Evolutionary conservation across 2,797 vertebrate species (phyloP), one percentile per base, ranked within the genome.

Genomic region (Myripristis murdjan): DNA sequence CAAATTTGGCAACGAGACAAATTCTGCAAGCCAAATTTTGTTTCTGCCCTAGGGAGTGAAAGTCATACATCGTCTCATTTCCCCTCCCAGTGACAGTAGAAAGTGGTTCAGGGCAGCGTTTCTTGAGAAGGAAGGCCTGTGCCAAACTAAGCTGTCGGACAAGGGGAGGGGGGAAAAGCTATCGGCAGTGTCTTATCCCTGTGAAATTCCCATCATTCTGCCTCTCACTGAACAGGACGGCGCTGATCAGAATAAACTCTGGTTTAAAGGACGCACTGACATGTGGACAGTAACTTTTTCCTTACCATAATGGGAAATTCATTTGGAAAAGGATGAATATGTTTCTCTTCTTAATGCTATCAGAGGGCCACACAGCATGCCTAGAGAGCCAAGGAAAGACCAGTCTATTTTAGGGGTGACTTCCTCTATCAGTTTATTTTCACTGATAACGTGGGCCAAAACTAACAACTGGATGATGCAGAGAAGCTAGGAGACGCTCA

Each of bases 371-470:
- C 93, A 93, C 93, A 94, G 91, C 85, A 87, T 82, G 91, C 47
- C 70, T 65, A 68, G 35, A 69, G 79, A 89, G 76, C 70, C 76
- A 84, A 75, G 61, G 52, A 85, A 86, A 85, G 84, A 85, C 83
- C 84, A 65, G 79, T 92, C 91, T 93, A 94, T 93, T 94, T 93
- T 88, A 85, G 77, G 81, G 91, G 82, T 83, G 90, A 93, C 91
- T 92, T 95, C 92, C 92, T 95, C 91, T 78, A 80, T 87, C 78
- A 79, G 93, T 95, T 94, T 93, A 83, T 94, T 95, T 95, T 92
- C 73, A 67, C 84, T 79, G 68, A 87, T 85, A 82, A 75, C 39
- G 57, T 64, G 44, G 64, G 92, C 94, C 94, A 95, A 94, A 84
- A 92, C 78, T 73, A 95, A 93, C 91, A 95, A 78, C 87, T 58